These are phyloP conservation scores for Aphrocallistes beatrix DNA, from an alignment of 37 sponge, comb jelly and placozoan genomes.

Conservation along the genomic window DNA sequence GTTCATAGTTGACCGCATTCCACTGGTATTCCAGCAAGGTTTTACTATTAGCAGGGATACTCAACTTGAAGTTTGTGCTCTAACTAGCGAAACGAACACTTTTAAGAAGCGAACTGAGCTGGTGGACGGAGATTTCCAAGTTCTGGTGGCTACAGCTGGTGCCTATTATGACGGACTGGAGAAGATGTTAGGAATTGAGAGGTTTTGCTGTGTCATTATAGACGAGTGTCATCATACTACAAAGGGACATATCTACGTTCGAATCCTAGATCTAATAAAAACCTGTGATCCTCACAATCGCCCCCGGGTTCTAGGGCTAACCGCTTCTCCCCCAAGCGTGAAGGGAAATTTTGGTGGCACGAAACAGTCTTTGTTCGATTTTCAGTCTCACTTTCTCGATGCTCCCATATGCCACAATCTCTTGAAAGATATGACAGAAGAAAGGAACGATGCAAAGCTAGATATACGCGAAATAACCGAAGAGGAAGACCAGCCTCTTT, in stretches of 20 bases:
- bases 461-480: not conserved
- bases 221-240: not conserved
- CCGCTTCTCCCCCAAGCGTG: not conserved
- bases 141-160: not conserved
- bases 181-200: not conserved
- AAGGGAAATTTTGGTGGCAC: not conserved
- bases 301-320: not conserved
- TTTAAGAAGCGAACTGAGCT: not conserved
- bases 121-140: not conserved
- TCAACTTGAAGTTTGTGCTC: not conserved
- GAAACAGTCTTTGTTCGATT: not conserved
- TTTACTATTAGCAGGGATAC: not conserved
- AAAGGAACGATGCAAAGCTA: not conserved
- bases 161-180: not conserved
- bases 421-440: not conserved
- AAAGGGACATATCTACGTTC: not conserved
- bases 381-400: not conserved
- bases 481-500: not conserved
- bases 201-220: not conserved
- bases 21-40: not conserved
- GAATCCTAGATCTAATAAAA: not conserved
- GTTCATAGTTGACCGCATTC: not conserved
- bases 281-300: not conserved
- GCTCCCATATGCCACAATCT: not conserved
- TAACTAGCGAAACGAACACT: not conserved